Evolutionary conservation across 1,140 invertebrate species (phyloP).

Genomic region (Macrobrachium rosenbergii): DNA sequence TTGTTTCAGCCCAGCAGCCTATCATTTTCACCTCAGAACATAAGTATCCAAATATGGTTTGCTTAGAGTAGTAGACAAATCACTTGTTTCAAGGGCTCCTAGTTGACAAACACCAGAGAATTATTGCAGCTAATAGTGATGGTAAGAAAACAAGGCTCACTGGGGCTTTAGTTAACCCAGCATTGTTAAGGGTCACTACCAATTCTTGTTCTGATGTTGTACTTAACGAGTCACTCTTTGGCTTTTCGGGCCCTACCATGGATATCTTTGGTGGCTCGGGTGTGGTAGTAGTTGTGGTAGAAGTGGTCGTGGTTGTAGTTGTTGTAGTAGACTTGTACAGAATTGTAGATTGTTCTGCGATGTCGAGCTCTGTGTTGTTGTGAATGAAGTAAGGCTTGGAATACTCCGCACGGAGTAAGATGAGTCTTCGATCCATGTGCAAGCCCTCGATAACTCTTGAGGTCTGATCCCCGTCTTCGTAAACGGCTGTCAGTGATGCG

Average conservation of each 20-base stretch:
- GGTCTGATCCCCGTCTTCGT: slow-evolving; percentile 56
- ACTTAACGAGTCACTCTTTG: slow-evolving; percentile 61
- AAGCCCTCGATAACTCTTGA: slow-evolving; percentile 64
- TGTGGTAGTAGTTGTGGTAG: slow-evolving; percentile 65
- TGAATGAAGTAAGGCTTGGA: slow-evolving; percentile 61
- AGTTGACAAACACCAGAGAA: background rate
- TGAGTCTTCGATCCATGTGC: slow-evolving; percentile 63
- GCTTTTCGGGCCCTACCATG: slow-evolving; percentile 57
- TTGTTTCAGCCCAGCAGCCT: too few relatives aligned
- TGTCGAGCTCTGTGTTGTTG: slow-evolving; percentile 65
- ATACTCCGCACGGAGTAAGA: slow-evolving; percentile 57
- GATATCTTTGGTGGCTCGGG: slow-evolving; percentile 54
- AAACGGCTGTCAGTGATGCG: slow-evolving; percentile 60
- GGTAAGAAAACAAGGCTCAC: background rate
- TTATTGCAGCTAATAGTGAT: background rate
- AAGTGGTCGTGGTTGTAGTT: slow-evolving; percentile 62
- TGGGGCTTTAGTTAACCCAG: background rate
- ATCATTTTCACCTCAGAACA: too few relatives aligned
- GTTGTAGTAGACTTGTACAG: slow-evolving; percentile 65
- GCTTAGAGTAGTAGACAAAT: too few relatives aligned
- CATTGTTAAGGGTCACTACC: slow-evolving; percentile 16
- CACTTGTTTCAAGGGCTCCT: background rate
- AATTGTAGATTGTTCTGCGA: slow-evolving; percentile 44
- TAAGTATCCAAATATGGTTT: too few relatives aligned
- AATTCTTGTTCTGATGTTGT: slow-evolving; percentile 46